Evolutionary conservation across 2,888 invertebrate genomes (phyloP).

Genomic region (Pristionchus fissidentatus): DNA sequence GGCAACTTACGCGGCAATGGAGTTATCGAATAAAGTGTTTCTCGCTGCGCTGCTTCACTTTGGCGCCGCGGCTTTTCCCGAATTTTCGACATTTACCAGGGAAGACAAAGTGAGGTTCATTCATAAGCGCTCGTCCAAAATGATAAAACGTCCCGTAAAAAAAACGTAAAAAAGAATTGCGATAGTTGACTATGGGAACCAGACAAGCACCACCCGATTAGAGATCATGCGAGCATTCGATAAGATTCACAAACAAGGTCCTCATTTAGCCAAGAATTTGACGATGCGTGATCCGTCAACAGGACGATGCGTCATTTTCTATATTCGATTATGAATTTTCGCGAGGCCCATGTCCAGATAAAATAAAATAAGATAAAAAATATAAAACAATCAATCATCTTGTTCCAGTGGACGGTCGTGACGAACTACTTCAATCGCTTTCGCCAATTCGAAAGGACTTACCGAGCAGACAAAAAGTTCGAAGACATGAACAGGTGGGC

Average conservation of each 20-base stretch:
- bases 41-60: constrained; percentile 1
- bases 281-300: too few species aligned
- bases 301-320: too few species aligned
- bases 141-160: too few species aligned
- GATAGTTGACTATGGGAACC: too few species aligned
- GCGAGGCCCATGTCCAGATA: too few species aligned
- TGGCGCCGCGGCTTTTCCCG: not conserved
- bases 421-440: constrained; percentile 3
- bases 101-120: not conserved
- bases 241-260: not conserved
- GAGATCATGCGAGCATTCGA: too few species aligned
- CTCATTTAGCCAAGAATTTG: too few species aligned
- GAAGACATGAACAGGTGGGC: not conserved
- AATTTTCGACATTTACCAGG: not conserved
- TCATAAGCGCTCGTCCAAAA: too few species aligned
- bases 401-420: constrained; percentile 16
- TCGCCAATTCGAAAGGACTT: not conserved
- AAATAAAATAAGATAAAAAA: too few species aligned
- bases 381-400: too few species aligned
- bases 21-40: not conserved
- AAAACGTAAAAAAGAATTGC: too few species aligned
- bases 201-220: not conserved
- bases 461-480: not conserved
- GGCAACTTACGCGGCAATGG: not conserved
- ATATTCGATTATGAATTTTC: too few species aligned